phyloP scores from a whole-genome alignment of 2,888 invertebrate genomes.

The Beris morrisii region DNA sequence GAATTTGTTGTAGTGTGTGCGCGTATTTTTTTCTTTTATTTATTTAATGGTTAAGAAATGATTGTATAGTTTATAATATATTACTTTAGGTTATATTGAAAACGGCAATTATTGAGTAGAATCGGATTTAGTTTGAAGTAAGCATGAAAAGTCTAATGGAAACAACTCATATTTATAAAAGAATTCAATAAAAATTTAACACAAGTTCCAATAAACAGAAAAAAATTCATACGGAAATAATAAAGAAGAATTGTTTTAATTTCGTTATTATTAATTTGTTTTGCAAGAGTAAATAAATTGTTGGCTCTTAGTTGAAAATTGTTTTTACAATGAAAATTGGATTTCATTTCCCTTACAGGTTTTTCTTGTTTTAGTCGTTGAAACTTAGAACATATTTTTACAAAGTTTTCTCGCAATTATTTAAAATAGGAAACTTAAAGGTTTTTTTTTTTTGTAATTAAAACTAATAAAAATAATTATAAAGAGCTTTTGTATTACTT shows the following conservation, averaged over 20 bases:
- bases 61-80: too few relatives aligned
- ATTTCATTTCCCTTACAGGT: slow-evolving; percentile 4
- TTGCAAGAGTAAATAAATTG: too few relatives aligned
- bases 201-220: slow-evolving; percentile 27
- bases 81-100: too few relatives aligned
- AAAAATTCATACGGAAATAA: slow-evolving; percentile 8
- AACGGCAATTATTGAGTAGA: too few relatives aligned
- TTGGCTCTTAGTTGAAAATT: too few relatives aligned
- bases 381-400: slow-evolving; percentile 23
- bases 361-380: too few relatives aligned
- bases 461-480: slow-evolving; percentile 20
- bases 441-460: slow-evolving; percentile 7
- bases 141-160: too few relatives aligned
- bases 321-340: slow-evolving; percentile 21
- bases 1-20: slow-evolving; percentile 13
- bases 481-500: background rate
- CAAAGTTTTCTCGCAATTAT: slow-evolving; percentile 18
- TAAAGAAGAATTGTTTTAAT: slow-evolving; percentile 12
- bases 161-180: too few relatives aligned
- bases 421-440: slow-evolving; percentile 20
- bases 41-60: background rate
- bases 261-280: background rate
- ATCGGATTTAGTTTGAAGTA: too few relatives aligned
- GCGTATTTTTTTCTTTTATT: slow-evolving; percentile 10
- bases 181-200: slow-evolving; percentile 12